Conservation (phyloP, 2,113 vertebrate genomes). For the Ageneiosus marmoratus region DNA sequence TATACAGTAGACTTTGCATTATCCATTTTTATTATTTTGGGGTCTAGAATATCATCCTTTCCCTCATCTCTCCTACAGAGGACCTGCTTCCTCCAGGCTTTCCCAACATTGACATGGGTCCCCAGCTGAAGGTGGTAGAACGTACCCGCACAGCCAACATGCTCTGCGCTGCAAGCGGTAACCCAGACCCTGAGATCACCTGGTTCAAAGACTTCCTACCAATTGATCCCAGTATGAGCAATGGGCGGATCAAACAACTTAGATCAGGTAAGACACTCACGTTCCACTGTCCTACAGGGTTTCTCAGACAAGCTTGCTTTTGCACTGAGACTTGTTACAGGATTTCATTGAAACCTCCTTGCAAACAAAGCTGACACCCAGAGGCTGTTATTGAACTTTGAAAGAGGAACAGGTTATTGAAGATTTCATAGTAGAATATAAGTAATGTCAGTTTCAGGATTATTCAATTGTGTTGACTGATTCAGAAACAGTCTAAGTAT, state of each 20-base stretch:
- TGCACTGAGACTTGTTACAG: background rate
- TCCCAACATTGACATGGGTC: conserved; percentile 98
- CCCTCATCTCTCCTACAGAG: conserved; percentile 73
- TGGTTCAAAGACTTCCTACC: conserved; percentile 99
- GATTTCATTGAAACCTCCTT: background rate
- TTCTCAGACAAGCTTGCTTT: conserved; percentile 3
- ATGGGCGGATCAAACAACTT: conserved; percentile 93
- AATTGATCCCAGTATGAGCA: conserved; percentile 90
- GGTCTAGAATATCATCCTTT: background rate
- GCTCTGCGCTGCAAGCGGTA: conserved; percentile 95
- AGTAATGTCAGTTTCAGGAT: conserved; percentile 64
- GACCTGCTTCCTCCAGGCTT: conserved; percentile 93
- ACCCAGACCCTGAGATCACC: conserved; percentile 96
- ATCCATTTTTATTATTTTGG: background rate
- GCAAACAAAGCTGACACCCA: conserved; percentile 32
- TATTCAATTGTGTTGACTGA: conserved; percentile 65
- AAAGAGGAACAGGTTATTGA: conserved; percentile 48
- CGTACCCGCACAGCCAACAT: conserved; percentile 93
- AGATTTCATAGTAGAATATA: conserved; percentile 56
- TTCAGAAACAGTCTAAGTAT: conserved; percentile 73
- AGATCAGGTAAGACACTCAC: conserved; percentile 84
- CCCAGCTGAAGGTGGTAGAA: conserved; percentile 97
- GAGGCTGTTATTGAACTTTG: conserved; percentile 37
- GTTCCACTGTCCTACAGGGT: background rate
- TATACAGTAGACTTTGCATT: background rate